Evolutionary conservation across 2,113 vertebrate genomes (phyloP).

Genomic region (Bubo scandiacus): DNA sequence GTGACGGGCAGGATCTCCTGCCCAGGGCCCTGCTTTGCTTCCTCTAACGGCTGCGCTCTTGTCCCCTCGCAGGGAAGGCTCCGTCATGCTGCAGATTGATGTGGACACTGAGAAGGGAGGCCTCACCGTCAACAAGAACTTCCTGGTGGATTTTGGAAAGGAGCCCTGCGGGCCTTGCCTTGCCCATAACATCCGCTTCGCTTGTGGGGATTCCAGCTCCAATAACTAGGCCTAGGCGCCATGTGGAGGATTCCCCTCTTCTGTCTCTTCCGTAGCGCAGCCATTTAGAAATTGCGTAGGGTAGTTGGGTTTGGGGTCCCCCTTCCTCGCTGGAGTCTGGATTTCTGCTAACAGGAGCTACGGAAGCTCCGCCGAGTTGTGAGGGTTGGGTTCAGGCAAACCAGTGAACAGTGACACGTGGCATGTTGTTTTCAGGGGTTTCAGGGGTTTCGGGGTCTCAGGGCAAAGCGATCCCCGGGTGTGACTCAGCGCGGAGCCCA

Average conservation of each 20-base stretch:
- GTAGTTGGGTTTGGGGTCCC: not conserved
- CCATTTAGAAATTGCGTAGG: not conserved
- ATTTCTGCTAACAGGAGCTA: not conserved
- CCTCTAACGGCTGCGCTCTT: not conserved
- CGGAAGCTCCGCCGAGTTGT: not conserved
- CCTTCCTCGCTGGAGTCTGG: not conserved
- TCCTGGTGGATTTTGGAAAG: slow-evolving; percentile 92
- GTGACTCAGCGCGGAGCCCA: not conserved
- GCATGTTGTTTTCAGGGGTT: not conserved
- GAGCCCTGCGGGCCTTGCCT: slow-evolving; percentile 85
- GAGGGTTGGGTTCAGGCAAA: not conserved
- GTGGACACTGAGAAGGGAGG: slow-evolving; percentile 83
- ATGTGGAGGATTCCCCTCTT: not conserved
- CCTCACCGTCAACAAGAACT: slow-evolving; percentile 81
- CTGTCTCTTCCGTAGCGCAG: not conserved
- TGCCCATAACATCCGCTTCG: slow-evolving; percentile 85
- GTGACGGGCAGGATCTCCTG: not conserved
- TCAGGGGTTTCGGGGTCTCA: not conserved
- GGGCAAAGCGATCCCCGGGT: not conserved
- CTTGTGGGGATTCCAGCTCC: slow-evolving; percentile 86
- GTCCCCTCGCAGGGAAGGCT: slow-evolving; percentile 80
- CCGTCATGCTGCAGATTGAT: slow-evolving; percentile 88
- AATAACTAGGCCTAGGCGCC: slow-evolving; percentile 79
- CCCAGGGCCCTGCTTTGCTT: not conserved
- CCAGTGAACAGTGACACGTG: not conserved